A percentile compares a stretch with the other conserved stretches of the same genome.
Evolutionary conservation across 1,140 invertebrate genomes (phyloP).

Genomic region (Cyclargus thomasi): DNA sequence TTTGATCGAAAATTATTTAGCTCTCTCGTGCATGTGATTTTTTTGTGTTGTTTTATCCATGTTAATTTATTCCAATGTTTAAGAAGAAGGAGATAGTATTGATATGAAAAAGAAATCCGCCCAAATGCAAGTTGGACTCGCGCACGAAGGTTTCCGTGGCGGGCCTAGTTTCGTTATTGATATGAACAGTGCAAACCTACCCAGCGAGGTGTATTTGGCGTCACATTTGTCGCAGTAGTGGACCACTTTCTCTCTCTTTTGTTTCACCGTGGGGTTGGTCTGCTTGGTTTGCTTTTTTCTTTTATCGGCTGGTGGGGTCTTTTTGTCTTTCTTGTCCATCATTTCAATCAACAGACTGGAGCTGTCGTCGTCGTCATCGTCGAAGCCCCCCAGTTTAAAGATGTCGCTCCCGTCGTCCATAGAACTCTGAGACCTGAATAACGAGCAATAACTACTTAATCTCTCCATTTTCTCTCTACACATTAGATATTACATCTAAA

Average conservation of each 20-base stretch:
- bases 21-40: too few relatives aligned
- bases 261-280: conserved; percentile 18
- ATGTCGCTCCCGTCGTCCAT: conserved; percentile 38
- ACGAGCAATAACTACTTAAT: background rate
- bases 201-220: conserved; percentile 53
- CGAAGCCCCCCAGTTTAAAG: conserved; percentile 40
- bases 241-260: conserved; percentile 46
- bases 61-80: too few relatives aligned
- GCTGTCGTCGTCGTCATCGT: conserved; percentile 43
- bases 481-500: too few relatives aligned
- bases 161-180: background rate
- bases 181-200: conserved; percentile 33
- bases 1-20: too few relatives aligned
- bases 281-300: conserved; percentile 11
- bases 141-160: background rate
- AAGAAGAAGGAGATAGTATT: too few relatives aligned
- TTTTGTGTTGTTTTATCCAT: too few relatives aligned
- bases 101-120: too few relatives aligned
- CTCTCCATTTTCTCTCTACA: too few relatives aligned
- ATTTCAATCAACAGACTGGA: conserved; percentile 38
- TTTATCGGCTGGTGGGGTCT: conserved; percentile 26
- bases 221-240: conserved; percentile 61
- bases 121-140: too few relatives aligned
- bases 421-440: conserved; percentile 41
- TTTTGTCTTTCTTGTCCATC: conserved; percentile 33